Base-by-base conservation (phyloP, 2,797 vertebrate genomes). In the Podarcis lilfordi region DNA sequence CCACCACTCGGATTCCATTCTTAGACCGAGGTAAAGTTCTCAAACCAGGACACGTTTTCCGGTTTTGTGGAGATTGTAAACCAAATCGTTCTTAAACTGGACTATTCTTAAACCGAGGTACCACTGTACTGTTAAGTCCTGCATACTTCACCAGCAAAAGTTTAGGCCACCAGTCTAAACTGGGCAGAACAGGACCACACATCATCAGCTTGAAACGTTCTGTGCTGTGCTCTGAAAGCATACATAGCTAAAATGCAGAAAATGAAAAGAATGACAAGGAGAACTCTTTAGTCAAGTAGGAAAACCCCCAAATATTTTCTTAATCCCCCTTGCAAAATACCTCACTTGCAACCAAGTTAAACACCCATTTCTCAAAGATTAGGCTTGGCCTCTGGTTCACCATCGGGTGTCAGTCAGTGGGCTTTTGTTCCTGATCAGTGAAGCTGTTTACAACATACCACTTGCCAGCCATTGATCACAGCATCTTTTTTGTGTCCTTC, bases 291-390 rank as follows among this genome's bases (percentile, higher is more conserved):
- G 35, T 61, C n/a, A 72, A 37, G 82, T 35, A 76, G 11, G 27
- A 76, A 82, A 79, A 66, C 80, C 40, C 86, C 64, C 55, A 45
- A 88, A 80, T 23, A 32, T 68, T 91, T 83, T 79, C 72, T 37
- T n/a, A 86, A 82, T 80, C 75, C 29, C 79, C 81, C 66, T 21
- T 86, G 91, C 81, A 0, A 1, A 74, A 71, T 45, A 29, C 86
- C 29, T 32, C 64, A 87, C 72, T 45, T 88, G 86, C 64, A 69
- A 37, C 74, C 78, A 77, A 90, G 64, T 37, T 80, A 69, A 83
- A 74, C 80, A 75, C 43, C 10, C 76, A 1, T 71, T 84, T 87
- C 79, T 45, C 61, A 84, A 88, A 75, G 86, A 88, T 32, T 29
- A 40, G 55, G 29, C 23, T 8, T 10, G 77, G 80, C 15, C 50